phyloP scores from a whole-genome alignment of 53 echinoderm and acorn worm genomes.

The Pentamera pediparva region DNA sequence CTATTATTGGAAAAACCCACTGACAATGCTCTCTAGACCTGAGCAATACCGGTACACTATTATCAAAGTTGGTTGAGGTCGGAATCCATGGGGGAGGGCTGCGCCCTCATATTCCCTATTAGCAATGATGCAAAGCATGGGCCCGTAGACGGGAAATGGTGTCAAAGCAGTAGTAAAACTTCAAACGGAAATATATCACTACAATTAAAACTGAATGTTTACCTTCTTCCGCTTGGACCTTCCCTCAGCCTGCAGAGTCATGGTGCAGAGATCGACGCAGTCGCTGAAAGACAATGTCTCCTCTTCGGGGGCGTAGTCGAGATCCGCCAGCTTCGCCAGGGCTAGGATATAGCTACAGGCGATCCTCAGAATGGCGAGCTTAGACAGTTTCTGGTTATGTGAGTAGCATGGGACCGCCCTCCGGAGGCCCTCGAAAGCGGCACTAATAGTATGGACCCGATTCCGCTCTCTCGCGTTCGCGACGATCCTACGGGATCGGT shows the following conservation, averaged over 20 bases:
- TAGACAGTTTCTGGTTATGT: constrained; percentile 98
- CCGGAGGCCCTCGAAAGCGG: constrained; percentile 93
- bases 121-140: too few species aligned
- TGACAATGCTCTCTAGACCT: too few species aligned
- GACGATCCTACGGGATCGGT: constrained; percentile 82
- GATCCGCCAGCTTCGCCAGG: constrained; percentile 78
- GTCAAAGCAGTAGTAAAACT: too few species aligned
- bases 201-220: neutral
- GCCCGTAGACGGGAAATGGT: too few species aligned
- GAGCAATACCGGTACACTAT: too few species aligned
- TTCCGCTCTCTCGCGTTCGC: constrained; percentile 94
- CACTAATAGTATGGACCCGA: constrained; percentile 95
- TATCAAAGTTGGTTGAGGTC: too few species aligned
- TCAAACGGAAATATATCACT: too few species aligned
- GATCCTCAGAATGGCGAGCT: constrained; percentile 87
- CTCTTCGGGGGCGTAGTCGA: constrained; percentile 68
- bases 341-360: constrained; percentile 98
- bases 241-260: constrained; percentile 85
- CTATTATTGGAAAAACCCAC: too few species aligned
- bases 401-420: constrained; percentile 95
- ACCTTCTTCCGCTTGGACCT: constrained; percentile 92
- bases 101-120: too few species aligned
- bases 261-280: constrained; percentile 91
- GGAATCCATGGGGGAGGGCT: too few species aligned
- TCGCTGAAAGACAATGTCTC: constrained; percentile 71